phyloP scores from a whole-genome alignment of 2,113 vertebrate species.

The Ophthalmolycus amberensis region DNA sequence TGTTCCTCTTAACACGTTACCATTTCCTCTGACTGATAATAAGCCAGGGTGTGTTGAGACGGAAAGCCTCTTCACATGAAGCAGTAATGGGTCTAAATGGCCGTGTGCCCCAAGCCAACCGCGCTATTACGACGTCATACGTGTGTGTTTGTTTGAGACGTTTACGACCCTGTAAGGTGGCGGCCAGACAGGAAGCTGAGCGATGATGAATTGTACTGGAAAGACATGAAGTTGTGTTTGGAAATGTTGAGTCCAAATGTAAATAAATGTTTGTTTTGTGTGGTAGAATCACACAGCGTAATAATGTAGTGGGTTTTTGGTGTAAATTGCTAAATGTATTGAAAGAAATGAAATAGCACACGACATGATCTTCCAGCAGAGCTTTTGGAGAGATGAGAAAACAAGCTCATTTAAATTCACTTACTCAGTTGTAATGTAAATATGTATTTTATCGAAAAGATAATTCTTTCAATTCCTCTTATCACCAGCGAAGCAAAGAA shows the following conservation, averaged over 20 bases:
- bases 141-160: conserved; percentile 52
- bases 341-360: not conserved
- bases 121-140: conserved; percentile 46
- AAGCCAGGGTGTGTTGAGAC: not conserved
- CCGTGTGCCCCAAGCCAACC: conserved; percentile 15
- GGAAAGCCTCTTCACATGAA: conserved; percentile 41
- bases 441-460: not conserved
- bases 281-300: not conserved
- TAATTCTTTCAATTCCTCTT: not conserved
- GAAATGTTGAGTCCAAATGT: conserved; percentile 2
- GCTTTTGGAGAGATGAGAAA: not conserved
- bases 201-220: conserved; percentile 15
- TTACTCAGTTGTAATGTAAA: not conserved
- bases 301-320: not conserved
- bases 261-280: conserved; percentile 1
- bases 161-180: conserved; percentile 55
- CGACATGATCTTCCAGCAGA: not conserved
- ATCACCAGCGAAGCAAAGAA: conserved; percentile 6
- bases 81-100: conserved; percentile 43
- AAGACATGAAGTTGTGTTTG: conserved; percentile 6
- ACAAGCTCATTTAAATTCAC: not conserved
- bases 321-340: not conserved
- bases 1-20: conserved; percentile 40
- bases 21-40: conserved; percentile 46
- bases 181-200: conserved; percentile 14